Percentiles rank a stretch among this genome's conserved stretches.
Conservation (phyloP, 2,888 invertebrate species). For the Trisateles emortualis region DNA sequence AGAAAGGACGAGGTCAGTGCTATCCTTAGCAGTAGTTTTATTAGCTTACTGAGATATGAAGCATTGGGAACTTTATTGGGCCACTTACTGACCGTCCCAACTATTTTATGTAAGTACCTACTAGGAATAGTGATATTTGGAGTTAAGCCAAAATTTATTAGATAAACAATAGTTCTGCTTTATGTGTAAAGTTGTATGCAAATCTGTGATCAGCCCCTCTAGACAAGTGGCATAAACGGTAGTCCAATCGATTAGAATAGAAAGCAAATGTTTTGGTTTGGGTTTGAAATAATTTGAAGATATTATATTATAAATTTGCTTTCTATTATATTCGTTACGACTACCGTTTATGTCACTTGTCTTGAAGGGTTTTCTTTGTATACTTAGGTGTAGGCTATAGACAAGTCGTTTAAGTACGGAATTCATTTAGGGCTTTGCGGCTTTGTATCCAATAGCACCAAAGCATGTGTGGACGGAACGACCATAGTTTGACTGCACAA, state of each 20-base stretch:
- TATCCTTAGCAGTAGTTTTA: conserved; percentile 31
- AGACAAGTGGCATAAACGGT: neutral
- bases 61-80: conserved; percentile 27
- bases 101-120: conserved; percentile 28
- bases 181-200: conserved; percentile 17
- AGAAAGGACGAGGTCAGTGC: conserved; percentile 16
- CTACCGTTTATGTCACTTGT: no score
- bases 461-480: no score
- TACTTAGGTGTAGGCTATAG: no score
- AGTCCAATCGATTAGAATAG: no score
- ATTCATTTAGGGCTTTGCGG: no score
- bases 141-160: conserved; percentile 32
- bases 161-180: conserved; percentile 34
- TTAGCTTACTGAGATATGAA: conserved; percentile 30
- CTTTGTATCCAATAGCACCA: no score
- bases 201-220: conserved; percentile 6
- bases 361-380: no score
- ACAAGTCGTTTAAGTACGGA: no score
- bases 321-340: no score
- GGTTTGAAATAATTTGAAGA: conserved; percentile 3
- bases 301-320: no score
- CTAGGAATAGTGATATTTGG: conserved; percentile 29
- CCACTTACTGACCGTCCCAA: conserved; percentile 31
- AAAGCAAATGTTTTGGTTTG: no score
- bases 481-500: no score